These are phyloP conservation scores for Pollicipes pollicipes DNA, from an alignment of 1,140 invertebrate genomes.

Conservation along the genomic window DNA sequence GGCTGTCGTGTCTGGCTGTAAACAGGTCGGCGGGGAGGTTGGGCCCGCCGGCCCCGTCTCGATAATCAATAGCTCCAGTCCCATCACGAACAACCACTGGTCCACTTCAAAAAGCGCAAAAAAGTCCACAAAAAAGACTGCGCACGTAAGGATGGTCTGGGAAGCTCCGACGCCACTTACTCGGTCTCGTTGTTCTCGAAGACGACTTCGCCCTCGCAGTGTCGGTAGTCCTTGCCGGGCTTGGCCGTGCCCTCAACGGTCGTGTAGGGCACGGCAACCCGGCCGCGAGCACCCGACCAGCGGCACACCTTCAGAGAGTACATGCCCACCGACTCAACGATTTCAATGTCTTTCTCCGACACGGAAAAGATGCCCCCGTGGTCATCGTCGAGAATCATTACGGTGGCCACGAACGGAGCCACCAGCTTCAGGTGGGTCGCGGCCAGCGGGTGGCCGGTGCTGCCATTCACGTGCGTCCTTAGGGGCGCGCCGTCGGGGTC, in stretches of 20 bases:
- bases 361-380: slow-evolving; percentile 94
- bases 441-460: slow-evolving; percentile 36
- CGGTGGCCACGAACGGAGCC: slow-evolving; percentile 75
- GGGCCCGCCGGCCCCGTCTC: too few relatives aligned
- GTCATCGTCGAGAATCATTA: slow-evolving; percentile 97
- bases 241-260: slow-evolving; percentile 86
- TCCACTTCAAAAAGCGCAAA: too few relatives aligned
- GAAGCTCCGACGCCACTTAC: slow-evolving; percentile 43
- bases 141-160: too few relatives aligned
- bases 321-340: slow-evolving; percentile 77
- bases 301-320: slow-evolving; percentile 62
- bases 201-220: slow-evolving; percentile 55
- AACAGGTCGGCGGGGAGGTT: too few relatives aligned
- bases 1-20: too few relatives aligned
- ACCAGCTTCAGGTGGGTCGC: slow-evolving; percentile 43
- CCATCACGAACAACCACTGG: too few relatives aligned
- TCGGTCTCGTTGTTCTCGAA: slow-evolving; percentile 98
- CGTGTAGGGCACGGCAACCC: slow-evolving; percentile 70
- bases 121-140: too few relatives aligned
- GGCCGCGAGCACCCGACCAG: slow-evolving; percentile 78
- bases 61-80: too few relatives aligned
- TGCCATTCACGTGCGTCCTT: slow-evolving; percentile 18
- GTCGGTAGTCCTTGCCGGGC: slow-evolving; percentile 68
- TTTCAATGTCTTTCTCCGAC: slow-evolving; percentile 57
- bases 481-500: slow-evolving; percentile 18